Conservation (phyloP, 1,140 invertebrate genomes). For the Nasonia longicornis region DNA sequence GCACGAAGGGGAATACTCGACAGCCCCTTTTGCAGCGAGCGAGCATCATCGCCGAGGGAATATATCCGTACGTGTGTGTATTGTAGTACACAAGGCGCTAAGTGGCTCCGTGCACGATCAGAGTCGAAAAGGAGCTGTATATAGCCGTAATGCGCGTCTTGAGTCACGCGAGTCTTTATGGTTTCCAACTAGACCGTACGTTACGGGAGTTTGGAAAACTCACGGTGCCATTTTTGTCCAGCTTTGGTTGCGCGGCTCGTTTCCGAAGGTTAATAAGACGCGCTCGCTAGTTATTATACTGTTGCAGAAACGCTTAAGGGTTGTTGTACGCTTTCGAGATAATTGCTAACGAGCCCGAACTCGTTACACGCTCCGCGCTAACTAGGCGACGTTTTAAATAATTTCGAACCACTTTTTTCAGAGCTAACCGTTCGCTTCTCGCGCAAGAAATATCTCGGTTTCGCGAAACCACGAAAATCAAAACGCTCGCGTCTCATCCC, state of each 20-base stretch:
- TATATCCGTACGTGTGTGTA: not conserved
- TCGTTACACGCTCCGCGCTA: not conserved
- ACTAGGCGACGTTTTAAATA: not conserved
- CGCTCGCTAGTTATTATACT: too few species aligned
- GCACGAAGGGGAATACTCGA: not conserved
- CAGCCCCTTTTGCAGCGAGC: not conserved
- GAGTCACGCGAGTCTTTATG: not conserved
- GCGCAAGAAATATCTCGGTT: too few species aligned
- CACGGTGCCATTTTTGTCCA: not conserved
- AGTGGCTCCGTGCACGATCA: not conserved
- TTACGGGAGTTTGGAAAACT: not conserved
- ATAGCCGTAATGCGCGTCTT: too few species aligned
- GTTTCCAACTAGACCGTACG: not conserved
- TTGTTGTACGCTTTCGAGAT: not conserved
- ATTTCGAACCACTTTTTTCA: not conserved
- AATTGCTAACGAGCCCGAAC: not conserved
- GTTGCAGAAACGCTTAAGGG: not conserved
- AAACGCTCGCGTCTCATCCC: not conserved
- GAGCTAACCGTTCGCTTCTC: too few species aligned
- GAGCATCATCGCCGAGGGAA: not conserved
- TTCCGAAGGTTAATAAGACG: not conserved
- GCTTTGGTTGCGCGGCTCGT: not conserved
- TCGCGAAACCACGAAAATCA: not conserved
- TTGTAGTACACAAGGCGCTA: not conserved
- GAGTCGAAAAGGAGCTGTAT: not conserved